phyloP scores from a whole-genome alignment of 2,888 invertebrate species.

The Tipula confusa region DNA sequence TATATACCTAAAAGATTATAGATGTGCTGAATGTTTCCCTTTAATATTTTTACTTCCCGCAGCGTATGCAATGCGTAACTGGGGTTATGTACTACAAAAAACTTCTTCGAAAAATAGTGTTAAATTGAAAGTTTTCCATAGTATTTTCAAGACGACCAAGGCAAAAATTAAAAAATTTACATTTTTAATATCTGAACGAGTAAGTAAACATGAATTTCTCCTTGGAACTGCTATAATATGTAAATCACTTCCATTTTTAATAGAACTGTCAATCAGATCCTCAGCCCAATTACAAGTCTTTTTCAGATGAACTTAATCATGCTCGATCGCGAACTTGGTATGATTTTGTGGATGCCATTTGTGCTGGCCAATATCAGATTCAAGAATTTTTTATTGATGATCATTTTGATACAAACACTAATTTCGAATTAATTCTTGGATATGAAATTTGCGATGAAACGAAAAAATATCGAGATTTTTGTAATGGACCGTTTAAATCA shows the following conservation, averaged over 20 bases:
- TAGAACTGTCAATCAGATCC: conserved; percentile 42
- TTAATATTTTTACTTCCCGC: not conserved
- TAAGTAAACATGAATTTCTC: conserved; percentile 29
- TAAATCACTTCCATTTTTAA: not conserved
- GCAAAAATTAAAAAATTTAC: conserved; percentile 50
- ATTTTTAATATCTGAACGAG: conserved; percentile 47
- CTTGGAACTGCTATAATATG: not conserved
- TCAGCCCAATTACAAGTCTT: conserved; percentile 42
- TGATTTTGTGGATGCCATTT: conserved; percentile 40
- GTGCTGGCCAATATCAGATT: conserved; percentile 47
- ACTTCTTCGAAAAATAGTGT: conserved; percentile 46
- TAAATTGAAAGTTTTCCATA: conserved; percentile 44
- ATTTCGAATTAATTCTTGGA: conserved; percentile 43
- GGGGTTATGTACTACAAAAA: conserved; percentile 35
- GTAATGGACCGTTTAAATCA: conserved; percentile 65
- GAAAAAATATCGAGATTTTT: conserved; percentile 45
- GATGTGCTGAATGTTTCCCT: too few relatives aligned
- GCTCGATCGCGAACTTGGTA: conserved; percentile 43
- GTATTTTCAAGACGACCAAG: conserved; percentile 42
- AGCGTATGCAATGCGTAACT: not conserved
- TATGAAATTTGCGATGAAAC: conserved; percentile 42
- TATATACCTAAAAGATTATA: not conserved
- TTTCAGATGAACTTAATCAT: conserved; percentile 45
- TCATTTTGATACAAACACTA: not conserved
- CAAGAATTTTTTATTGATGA: not conserved